Evolutionary conservation across 2,797 vertebrate genomes (phyloP), one percentile per base, ranked within the genome.

Genomic region (Caiman crocodilus): DNA sequence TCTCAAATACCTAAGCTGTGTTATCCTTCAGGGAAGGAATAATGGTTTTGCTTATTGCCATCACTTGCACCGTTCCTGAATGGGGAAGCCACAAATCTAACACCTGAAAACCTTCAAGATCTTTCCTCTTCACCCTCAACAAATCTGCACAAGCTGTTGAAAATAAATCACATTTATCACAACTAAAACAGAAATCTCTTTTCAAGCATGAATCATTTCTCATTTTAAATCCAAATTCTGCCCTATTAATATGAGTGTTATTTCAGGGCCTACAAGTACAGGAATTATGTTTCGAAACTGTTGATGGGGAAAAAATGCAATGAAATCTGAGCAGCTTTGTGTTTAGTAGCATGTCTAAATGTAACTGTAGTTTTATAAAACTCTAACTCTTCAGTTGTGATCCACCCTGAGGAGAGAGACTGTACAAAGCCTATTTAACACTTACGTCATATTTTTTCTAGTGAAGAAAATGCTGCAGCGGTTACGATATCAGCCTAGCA

Each of bases 1-100:
- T 88, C 65, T 89, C 55, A 87, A 78, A 90, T 92, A 87, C 93
- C 82, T 91, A 79, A 82, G 65, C 11, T 76, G 28, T 60, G 56
- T 71, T 64, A 88, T 88, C 71, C 61, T 85, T 65, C 57, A 92
- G 9, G 85, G 76, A 88, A 85, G 81, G 76, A 80, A 35, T 56
- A 56, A 35, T 82, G 74, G 8, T 3, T 71, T 90, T 93, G 18
- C 79, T 93, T 65, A 26, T n/a, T 82, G 4, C 7, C 28, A 88
- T 78, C 25, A 35, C n/a, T 90, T 92, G 77, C 32, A 30, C 2
- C 0, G 3, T 42, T 89, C 79, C 83, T 59, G 74, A 74, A 90
- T 94, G 87, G 92, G 60, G 56, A 92, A 89, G 67, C 26, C 28
- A 13, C n/a, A 87, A 42, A 9, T 78, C 30, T 89, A 55, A 87